Base-by-base conservation (phyloP, 2,888 invertebrate species). In the Malachius bipustulatus region DNA sequence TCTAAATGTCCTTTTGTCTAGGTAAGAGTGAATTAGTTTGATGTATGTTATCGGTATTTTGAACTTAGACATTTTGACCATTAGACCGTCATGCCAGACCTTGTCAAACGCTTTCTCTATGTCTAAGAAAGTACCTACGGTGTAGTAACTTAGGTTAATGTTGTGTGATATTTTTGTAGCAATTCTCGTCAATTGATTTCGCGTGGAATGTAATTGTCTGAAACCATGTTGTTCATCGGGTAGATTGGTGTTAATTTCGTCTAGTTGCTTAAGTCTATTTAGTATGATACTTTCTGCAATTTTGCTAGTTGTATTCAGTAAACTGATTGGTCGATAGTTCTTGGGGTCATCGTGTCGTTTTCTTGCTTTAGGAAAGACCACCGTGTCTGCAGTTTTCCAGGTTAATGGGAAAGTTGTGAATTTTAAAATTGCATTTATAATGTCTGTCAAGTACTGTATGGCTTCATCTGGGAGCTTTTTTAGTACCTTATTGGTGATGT, bases 181-280 rank as follows among this genome's bases (percentile, higher is more conserved):
- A 10, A 57, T 43, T 37, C 50, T 33, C 1, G 41, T 32, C 3
- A 51, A 40, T 35, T 54, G 55, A 16, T 49, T 47, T 2, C 37
- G 40, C 2, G 55, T 55, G 4, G 44, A 48, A 34, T 51, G 54
- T n/a, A 36, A 37, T 24, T 34, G 29, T 24, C 52, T 32, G 35
- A 55, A 55, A 3, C 51, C 52, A 36, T 49, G 51, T 41, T 55
- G 54, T n/a, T n/a, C n/a, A n/a, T n/a, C n/a, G n/a, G n/a, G n/a
- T n/a, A n/a, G n/a, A n/a, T n/a, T n/a, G n/a, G n/a, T n/a, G n/a
- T n/a, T n/a, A n/a, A n/a, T n/a, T n/a, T n/a, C n/a, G n/a, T n/a
- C n/a, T n/a, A n/a, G n/a, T n/a, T n/a, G n/a, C n/a, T n/a, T n/a
- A n/a, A n/a, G n/a, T n/a, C n/a, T n/a, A n/a, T n/a, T n/a, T n/a